Evolutionary conservation across 1,140 invertebrate species (phyloP), one percentile per base, ranked within the genome.

Genomic region (Heliconius congener): DNA sequence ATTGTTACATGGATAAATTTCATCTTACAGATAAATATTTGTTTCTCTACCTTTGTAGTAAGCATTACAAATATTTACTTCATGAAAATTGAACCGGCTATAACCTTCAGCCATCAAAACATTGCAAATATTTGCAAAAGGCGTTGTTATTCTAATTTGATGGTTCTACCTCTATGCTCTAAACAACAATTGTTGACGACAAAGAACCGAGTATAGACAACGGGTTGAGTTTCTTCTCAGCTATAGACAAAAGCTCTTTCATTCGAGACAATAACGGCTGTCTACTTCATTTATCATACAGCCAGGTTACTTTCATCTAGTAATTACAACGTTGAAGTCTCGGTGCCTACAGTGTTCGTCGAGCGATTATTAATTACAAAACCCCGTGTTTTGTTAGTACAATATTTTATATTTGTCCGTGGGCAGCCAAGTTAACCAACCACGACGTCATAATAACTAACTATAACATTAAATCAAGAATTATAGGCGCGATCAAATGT

Each of bases 221-320:
- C 90, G 88, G 87, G 23, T 66, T 66, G 74, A 82, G 85, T 93
- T 92, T 92, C 93, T 91, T 93, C 86, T 88, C 85, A 77, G 80
- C 86, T 86, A 90, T 89, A 91, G 86, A 94, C 92, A 94, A 94
- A 93, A 88, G 89, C 78, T 88, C 90, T 93, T 94, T 94, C 88
- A 94, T 91, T 83, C 82, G 81, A 89, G 85, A 93, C 91, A 93
- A 93, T 91, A 84, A 86, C 73, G 82, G 81, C 84, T 90, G 87
- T 90, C 88, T 89, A 90, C 87, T 88, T 93, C 93, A 93, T 94
- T 93, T 93, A 92, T 94, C 91, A 93, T 90, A 90, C 87, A 90
- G 85, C 80, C 90, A 92, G 92, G 91, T 92, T 90, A 94, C 90
- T 93, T 92, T 93, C 92, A 91, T 93, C 87, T 85, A 88, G 89